A percentile compares a stretch with the other conserved stretches of the same genome.
phyloP scores from a whole-genome alignment of 2,888 invertebrate genomes.

The Thymelicus lineola region DNA sequence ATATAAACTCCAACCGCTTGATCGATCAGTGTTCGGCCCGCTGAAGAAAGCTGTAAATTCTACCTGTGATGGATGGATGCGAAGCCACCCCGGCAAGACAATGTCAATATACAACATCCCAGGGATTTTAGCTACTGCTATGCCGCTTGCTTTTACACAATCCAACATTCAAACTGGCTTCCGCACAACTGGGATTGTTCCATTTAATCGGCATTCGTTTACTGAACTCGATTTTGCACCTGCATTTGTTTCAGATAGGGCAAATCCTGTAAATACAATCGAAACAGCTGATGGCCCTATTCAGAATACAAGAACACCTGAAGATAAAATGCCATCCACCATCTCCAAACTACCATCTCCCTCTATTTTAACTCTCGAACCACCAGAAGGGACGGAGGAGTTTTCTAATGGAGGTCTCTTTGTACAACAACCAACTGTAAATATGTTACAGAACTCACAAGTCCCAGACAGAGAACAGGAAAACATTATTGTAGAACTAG shows the following conservation, averaged over 20 bases:
- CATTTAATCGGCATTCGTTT: slow-evolving; percentile 49
- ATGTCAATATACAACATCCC: not conserved
- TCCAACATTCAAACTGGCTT: slow-evolving; percentile 49
- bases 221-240: slow-evolving; percentile 48
- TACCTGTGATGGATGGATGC: not conserved
- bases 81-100: slow-evolving; percentile 11
- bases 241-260: slow-evolving; percentile 50
- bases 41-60: not conserved
- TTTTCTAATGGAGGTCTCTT: no score
- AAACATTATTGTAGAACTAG: not conserved
- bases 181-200: slow-evolving; percentile 47
- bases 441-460: no score
- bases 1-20: slow-evolving; percentile 6
- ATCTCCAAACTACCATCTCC: slow-evolving; percentile 26
- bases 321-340: slow-evolving; percentile 30
- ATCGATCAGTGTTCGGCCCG: not conserved
- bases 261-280: slow-evolving; percentile 28
- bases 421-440: no score
- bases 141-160: slow-evolving; percentile 47
- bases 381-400: not conserved
- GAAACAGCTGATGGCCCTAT: not conserved
- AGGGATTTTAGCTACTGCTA: slow-evolving; percentile 33
- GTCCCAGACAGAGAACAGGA: no score
- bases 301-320: slow-evolving; percentile 1
- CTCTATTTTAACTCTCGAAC: slow-evolving; percentile 16